Base-by-base conservation (phyloP, 2,888 invertebrate genomes). In the Hirtodrosophila cameraria region DNA sequence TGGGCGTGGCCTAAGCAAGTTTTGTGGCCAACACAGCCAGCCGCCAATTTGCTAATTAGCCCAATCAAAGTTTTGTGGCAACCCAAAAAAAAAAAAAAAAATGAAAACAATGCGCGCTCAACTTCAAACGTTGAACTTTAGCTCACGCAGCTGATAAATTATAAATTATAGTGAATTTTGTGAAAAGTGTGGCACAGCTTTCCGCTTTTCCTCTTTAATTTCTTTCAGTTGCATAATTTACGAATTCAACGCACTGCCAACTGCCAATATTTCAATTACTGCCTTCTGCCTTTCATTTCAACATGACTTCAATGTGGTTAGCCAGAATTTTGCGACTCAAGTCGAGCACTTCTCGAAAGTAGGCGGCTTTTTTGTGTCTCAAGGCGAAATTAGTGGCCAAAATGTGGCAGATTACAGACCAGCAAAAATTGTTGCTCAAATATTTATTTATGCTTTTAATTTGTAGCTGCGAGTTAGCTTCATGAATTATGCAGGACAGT, bases 131-230 rank as follows among this genome's bases (percentile, higher is more conserved):
- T 58, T 39, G 41, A 39, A 45, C 23, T 52, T 20, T 15, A n/a
- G 30, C 45, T 23, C 58, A 23, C n/a, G n/a, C 16, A 23, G 38
- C 65, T 73, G 59, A 79, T 83, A 69, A 85, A 83, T 83, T 71
- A 87, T 87, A 83, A 75, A 86, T 83, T 70, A 83, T 87, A 83
- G 80, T 73, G 86, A 82, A 87, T 83, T 67, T 69, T 62, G n/a
- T 67, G 18, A 68, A 71, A n/a, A 66, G 33, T 54, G 16, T 52
- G 30, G 7, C 11, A 28, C 20, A 23, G 7, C 18, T 15, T 9
- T 18, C 36, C n/a, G 16, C 11, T 38, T 48, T 38, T 20, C 9
- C 7, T n/a, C 20, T 12, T 41, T 49, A 4, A 12, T 25, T 23
- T 13, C 20, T 41, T 25, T 43, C 30, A 25, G n/a, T 46, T 69